These are phyloP conservation scores for Notolabrus celidotus DNA, from an alignment of 2,797 vertebrate species.

Conservation along the genomic window DNA sequence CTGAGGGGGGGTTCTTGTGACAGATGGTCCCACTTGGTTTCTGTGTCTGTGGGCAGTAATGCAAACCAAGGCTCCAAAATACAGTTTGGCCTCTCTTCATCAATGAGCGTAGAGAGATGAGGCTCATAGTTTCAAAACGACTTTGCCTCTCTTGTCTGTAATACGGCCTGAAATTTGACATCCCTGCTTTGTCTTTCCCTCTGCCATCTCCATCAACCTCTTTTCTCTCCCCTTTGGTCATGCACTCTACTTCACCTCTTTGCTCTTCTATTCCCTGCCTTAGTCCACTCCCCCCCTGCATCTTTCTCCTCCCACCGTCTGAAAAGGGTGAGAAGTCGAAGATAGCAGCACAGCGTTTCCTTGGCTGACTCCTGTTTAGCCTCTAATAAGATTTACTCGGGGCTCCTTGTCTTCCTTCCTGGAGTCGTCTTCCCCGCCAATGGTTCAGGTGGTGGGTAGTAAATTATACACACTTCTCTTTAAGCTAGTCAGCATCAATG, in stretches of 20 bases:
- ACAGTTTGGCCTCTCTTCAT: slow-evolving; percentile 71
- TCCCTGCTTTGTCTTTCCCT: slow-evolving; percentile 19
- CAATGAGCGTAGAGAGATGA: slow-evolving; percentile 54
- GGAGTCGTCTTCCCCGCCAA: slow-evolving; percentile 70
- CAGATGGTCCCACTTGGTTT: slow-evolving; percentile 74
- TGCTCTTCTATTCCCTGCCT: slow-evolving; percentile 28
- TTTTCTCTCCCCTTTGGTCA: slow-evolving; percentile 31
- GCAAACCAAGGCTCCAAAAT: slow-evolving; percentile 74
- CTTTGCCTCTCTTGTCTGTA: slow-evolving; percentile 51
- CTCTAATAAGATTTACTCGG: slow-evolving; percentile 77
- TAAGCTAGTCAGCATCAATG: slow-evolving; percentile 61
- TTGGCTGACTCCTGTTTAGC: slow-evolving; percentile 76
- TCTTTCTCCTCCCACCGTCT: slow-evolving; percentile 37
- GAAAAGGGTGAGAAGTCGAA: slow-evolving; percentile 48
- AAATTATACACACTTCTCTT: slow-evolving; percentile 81
- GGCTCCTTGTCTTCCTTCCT: slow-evolving; percentile 68
- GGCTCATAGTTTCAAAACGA: slow-evolving; percentile 53
- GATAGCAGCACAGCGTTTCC: slow-evolving; percentile 55
- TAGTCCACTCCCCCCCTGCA: slow-evolving; percentile 2
- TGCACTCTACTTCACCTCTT: slow-evolving; percentile 38
- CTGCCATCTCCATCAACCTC: slow-evolving; percentile 12
- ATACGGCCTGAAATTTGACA: slow-evolving; percentile 45
- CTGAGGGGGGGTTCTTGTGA: slow-evolving; percentile 55
- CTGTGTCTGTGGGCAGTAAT: slow-evolving; percentile 71
- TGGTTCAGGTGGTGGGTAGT: slow-evolving; percentile 80